phyloP scores from a whole-genome alignment of 2,797 vertebrate species.

The Bufotes viridis region DNA sequence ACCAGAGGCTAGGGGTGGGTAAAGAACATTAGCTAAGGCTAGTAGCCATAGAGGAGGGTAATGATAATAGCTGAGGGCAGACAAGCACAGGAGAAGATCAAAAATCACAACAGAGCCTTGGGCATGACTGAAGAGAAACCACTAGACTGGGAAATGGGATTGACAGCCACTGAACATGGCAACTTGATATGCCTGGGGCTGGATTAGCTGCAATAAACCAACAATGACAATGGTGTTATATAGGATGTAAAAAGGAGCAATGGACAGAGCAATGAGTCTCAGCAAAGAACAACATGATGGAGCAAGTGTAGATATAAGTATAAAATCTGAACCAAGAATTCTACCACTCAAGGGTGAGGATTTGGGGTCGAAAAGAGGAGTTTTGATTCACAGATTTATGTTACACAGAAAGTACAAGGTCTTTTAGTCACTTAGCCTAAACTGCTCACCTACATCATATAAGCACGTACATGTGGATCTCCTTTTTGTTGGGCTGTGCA shows the following conservation, averaged over 20 bases:
- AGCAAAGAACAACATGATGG: background rate
- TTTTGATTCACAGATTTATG: no score
- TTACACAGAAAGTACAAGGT: background rate
- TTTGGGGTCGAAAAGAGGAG: background rate
- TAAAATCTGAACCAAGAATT: background rate
- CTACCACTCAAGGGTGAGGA: background rate
- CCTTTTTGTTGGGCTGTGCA: no score
- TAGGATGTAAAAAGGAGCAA: background rate
- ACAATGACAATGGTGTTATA: constrained; percentile 10
- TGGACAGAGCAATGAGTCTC: background rate
- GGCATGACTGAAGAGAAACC: constrained; percentile 8
- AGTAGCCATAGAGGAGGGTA: background rate
- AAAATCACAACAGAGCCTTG: constrained; percentile 15
- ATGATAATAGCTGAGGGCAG: background rate
- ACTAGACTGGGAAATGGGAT: constrained; percentile 17
- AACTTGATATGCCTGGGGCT: constrained; percentile 22
- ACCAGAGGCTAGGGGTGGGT: background rate
- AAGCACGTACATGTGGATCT: no score
- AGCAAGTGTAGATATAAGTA: background rate
- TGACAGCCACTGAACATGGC: constrained; percentile 15
- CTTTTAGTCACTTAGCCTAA: background rate
- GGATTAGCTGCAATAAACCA: constrained; percentile 9
- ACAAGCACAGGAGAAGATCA: constrained; percentile 6
- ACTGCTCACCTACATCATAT: background rate
- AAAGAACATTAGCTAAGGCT: background rate